Evolutionary conservation across 2,888 invertebrate species (phyloP).

Genomic region (Phania funesta): DNA sequence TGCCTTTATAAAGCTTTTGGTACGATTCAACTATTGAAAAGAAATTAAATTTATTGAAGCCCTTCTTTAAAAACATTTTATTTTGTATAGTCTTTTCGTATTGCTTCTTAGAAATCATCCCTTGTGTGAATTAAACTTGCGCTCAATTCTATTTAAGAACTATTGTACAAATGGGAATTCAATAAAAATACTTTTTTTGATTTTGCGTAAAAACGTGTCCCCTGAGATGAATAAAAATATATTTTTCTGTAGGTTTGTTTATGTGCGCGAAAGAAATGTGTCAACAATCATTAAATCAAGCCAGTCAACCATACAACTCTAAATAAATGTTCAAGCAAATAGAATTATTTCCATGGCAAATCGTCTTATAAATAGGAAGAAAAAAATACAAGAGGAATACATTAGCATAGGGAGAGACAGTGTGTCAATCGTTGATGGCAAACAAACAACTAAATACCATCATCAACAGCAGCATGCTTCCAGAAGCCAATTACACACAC

Average conservation of each 20-base stretch:
- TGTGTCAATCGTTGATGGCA: not conserved
- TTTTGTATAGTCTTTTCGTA: no score
- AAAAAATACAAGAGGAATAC: not conserved
- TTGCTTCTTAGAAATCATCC: no score
- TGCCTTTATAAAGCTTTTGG: no score
- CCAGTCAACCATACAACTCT: not conserved
- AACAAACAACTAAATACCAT: constrained; percentile 25
- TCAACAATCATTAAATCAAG: constrained; percentile 32
- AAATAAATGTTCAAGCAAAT: not conserved
- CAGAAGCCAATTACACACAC: no score
- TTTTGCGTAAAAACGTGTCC: not conserved
- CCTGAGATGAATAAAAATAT: not conserved
- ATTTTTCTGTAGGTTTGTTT: constrained; percentile 2
- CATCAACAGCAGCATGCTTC: not conserved
- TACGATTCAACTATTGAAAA: no score
- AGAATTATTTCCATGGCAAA: not conserved
- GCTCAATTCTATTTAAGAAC: no score
- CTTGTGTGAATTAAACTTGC: no score
- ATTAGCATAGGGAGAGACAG: not conserved
- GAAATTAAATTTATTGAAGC: no score
- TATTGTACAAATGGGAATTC: no score
- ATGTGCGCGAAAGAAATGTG: not conserved
- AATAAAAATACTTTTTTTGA: not conserved
- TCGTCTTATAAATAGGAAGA: not conserved
- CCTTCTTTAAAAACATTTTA: no score